Conservation (phyloP, 2,888 invertebrate species). For the Watsonalla cultraria region DNA sequence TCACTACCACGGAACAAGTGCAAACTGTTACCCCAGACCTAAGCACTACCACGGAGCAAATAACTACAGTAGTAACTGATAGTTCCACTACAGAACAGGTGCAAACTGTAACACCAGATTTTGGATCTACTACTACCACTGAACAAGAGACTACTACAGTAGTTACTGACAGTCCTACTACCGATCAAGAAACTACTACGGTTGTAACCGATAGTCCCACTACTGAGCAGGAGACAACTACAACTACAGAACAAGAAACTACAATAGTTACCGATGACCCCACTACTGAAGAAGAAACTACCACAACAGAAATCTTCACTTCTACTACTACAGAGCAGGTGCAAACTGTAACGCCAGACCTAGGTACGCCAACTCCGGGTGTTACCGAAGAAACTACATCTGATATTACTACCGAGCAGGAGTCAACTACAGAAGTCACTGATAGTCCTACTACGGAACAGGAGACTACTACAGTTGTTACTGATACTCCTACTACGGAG, state of each 20-base stretch:
- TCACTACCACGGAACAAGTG: not conserved
- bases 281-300: constrained; percentile 2
- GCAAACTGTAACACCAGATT: not conserved
- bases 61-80: constrained; percentile 3
- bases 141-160: constrained; percentile 1
- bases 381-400: not conserved
- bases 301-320: constrained; percentile 4
- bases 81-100: constrained; percentile 3
- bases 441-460: not conserved
- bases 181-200: not conserved
- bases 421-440: not conserved
- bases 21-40: constrained; percentile 2
- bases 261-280: constrained; percentile 1
- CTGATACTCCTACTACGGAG: constrained; percentile 4
- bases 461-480: not conserved
- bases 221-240: not conserved
- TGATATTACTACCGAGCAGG: not conserved
- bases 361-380: constrained; percentile 6
- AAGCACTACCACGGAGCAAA: constrained; percentile 2
- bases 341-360: not conserved
- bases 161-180: not conserved
- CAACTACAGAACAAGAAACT: constrained; percentile 1
- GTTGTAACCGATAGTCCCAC: not conserved
- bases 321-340: constrained; percentile 3
- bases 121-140: constrained; percentile 4